These are phyloP conservation scores for Peromyscus nudipes DNA, from an alignment of 2,797 vertebrate species.

Conservation along the genomic window DNA sequence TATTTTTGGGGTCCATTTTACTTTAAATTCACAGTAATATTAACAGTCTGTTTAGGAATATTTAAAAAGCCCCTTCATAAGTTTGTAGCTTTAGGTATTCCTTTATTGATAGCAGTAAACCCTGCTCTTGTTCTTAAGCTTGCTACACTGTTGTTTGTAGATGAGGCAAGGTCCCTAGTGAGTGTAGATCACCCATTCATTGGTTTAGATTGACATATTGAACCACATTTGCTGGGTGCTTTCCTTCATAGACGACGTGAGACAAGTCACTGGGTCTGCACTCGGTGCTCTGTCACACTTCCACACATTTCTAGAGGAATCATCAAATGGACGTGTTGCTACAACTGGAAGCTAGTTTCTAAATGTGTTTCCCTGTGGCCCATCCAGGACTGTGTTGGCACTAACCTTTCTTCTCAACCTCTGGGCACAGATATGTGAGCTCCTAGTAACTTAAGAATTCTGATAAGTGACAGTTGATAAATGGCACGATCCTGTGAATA, in stretches of 20 bases:
- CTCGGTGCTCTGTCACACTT: constrained; percentile 37
- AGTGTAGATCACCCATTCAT: neutral
- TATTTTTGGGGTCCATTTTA: constrained; percentile 37
- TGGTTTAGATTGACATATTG: neutral
- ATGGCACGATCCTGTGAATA: constrained; percentile 51
- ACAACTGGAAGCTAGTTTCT: neutral
- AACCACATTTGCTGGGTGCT: neutral
- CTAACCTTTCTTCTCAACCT: neutral
- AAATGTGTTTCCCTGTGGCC: constrained; percentile 22
- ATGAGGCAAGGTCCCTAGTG: neutral
- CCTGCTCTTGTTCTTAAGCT: neutral
- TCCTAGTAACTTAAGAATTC: constrained; percentile 69
- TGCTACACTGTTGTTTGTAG: constrained; percentile 22
- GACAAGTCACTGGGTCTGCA: constrained; percentile 31
- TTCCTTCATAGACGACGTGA: neutral
- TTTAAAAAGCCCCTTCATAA: constrained; percentile 34
- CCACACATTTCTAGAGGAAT: constrained; percentile 24
- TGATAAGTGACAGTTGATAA: constrained; percentile 72
- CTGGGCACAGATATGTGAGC: neutral
- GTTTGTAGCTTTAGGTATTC: neutral
- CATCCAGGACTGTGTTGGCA: constrained; percentile 2
- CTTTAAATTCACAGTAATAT: constrained; percentile 29
- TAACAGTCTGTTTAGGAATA: neutral
- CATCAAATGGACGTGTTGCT: constrained; percentile 37
- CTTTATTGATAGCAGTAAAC: neutral